Evolutionary conservation across 2,113 vertebrate species (phyloP), one percentile per base, ranked within the genome.

Genomic region (Columba janthina): DNA sequence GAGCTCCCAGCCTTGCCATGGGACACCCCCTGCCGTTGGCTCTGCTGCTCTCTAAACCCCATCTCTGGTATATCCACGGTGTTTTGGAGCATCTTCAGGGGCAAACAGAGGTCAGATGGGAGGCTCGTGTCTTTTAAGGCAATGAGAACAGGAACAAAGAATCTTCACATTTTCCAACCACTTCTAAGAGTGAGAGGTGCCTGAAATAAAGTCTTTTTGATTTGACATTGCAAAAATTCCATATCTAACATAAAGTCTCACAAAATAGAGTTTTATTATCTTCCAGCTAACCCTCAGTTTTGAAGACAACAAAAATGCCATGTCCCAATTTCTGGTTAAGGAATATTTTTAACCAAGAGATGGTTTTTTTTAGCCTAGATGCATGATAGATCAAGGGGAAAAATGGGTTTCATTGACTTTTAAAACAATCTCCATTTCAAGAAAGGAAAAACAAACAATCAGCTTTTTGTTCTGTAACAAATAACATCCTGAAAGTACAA

Each of bases 331-430:
- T 92, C 82, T 90, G 26, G 15, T 76, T 61, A 60, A 83, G 40
- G 75, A 91, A 57, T 86, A 91, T 93, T 95, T 97, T 93, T 96
- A 90, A 94, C 72, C 7, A 51, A 88, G 51, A 77, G 34, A 88
- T 88, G 17, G 9, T 40, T 40, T 40, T 79, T 81, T 79, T 90
- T 84, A 96, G 72, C 57, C 79, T 93, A 80, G 85, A 86, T 84
- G 69, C 79, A 83, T 77, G 53, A 54, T 26, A 92, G 64, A 96
- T 96, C 83, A 94, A 95, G 90, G n/a, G 42, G 56, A 4, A 56
- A 72, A 92, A n/a, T 17, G 13, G 31, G 61, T 65, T 91, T 90
- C 65, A 56, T 40, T 92, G 82, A 83, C 88, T 95, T 96, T 74
- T 88, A 92, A 96, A 92, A 74, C 24, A 80, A 78, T 69, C 26